Conservation (phyloP, 2,113 vertebrate genomes). For the Poicephalus meyeri region DNA sequence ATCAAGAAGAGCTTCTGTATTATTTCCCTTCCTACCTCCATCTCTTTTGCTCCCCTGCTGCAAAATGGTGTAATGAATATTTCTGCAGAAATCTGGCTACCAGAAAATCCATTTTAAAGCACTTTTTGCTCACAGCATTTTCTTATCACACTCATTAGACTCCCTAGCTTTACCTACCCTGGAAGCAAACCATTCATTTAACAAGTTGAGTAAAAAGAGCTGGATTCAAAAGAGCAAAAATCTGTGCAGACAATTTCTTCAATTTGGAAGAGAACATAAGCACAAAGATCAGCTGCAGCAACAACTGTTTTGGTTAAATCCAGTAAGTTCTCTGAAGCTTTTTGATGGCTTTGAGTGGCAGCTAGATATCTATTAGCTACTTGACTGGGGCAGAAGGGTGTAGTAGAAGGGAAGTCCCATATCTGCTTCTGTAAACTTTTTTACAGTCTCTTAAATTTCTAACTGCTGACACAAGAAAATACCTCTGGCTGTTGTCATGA, state of each 20-base stretch:
- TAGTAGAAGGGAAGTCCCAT: background rate
- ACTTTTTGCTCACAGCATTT: background rate
- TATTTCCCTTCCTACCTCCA: background rate
- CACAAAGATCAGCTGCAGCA: background rate
- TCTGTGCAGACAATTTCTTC: background rate
- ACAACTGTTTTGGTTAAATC: background rate
- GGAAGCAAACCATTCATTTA: background rate
- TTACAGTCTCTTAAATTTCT: background rate
- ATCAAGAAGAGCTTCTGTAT: background rate
- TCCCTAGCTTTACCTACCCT: background rate
- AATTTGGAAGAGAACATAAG: background rate
- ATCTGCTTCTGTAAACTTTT: background rate
- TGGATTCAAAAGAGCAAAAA: background rate
- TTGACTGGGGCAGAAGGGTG: rapidly evolving
- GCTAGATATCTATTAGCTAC: background rate
- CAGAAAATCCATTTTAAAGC: background rate
- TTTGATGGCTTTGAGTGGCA: background rate
- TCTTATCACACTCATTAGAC: background rate
- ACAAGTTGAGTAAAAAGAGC: background rate
- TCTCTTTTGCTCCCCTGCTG: background rate
- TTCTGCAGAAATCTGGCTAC: background rate
- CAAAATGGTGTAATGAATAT: background rate
- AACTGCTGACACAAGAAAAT: background rate
- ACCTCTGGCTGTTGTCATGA: background rate
- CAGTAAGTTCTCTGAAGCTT: background rate